A percentile compares a stretch with the other conserved stretches of the same genome.
Evolutionary conservation across 2,113 vertebrate species (phyloP).

Genomic region (Anarhynchus alexandrinus): DNA sequence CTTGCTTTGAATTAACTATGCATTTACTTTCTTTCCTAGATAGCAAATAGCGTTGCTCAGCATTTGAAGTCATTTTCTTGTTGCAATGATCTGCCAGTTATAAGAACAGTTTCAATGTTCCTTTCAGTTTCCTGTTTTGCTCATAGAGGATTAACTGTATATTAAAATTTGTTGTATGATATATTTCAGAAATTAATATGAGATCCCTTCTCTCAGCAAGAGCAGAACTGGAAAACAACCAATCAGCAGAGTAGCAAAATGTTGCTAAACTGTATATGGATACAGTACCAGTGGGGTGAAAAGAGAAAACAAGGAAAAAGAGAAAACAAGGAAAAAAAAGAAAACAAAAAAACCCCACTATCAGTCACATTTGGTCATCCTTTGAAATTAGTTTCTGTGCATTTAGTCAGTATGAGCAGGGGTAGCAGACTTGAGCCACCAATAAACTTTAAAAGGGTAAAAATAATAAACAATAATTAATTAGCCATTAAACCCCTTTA

Average conservation of each 20-base stretch:
- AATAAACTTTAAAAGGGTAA: slow-evolving; percentile 16
- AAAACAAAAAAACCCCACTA: neutral
- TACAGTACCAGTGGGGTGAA: accelerated
- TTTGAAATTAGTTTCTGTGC: neutral
- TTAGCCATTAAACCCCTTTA: neutral
- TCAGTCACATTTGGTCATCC: neutral
- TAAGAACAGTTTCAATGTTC: neutral
- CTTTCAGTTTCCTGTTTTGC: neutral
- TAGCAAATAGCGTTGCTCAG: neutral
- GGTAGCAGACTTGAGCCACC: neutral
- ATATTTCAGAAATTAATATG: neutral
- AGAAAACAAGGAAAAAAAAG: neutral
- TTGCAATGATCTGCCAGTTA: neutral
- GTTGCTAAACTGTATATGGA: neutral
- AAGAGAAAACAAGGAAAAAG: neutral
- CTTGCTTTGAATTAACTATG: neutral
- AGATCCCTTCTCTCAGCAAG: neutral
- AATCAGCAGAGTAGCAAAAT: neutral
- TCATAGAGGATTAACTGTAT: neutral
- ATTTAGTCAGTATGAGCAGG: neutral
- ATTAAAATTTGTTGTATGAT: neutral
- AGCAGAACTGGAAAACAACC: neutral
- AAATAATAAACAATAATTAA: slow-evolving; percentile 5
- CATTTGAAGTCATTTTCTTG: neutral
- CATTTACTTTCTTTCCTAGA: neutral